Evolutionary conservation across 2,113 vertebrate genomes (phyloP).

Genomic region (Bombycilla garrulus): DNA sequence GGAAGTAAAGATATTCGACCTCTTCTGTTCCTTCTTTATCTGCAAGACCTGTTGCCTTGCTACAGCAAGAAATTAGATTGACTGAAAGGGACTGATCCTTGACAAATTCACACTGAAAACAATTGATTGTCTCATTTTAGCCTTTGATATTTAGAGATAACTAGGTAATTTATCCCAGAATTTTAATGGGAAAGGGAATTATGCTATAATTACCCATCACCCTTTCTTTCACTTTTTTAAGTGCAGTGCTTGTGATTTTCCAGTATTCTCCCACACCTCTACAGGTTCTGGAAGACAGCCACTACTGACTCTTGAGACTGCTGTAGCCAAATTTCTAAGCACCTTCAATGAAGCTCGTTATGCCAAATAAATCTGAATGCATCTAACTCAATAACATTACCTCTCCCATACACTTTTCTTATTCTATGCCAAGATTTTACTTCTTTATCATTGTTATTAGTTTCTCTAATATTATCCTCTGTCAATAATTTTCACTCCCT

Average conservation of each 20-base stretch:
- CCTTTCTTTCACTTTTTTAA: background rate
- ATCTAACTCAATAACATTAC: background rate
- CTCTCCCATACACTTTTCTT: background rate
- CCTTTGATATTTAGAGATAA: background rate
- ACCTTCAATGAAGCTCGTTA: background rate
- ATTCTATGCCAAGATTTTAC: background rate
- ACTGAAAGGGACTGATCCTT: background rate
- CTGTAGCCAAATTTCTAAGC: background rate
- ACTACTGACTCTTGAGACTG: background rate
- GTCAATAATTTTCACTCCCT: constrained; percentile 15
- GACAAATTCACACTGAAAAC: background rate
- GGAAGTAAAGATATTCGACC: background rate
- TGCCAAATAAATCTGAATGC: background rate
- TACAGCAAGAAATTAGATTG: background rate
- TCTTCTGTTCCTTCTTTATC: background rate
- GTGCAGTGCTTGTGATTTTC: background rate
- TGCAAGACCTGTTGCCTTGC: background rate
- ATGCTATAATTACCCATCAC: background rate
- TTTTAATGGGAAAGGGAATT: background rate
- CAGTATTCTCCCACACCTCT: background rate
- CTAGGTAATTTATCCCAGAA: constrained; percentile 1
- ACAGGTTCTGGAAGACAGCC: background rate
- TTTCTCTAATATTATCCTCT: constrained; percentile 18
- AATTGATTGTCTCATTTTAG: background rate
- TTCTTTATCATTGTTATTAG: background rate